phyloP scores from a whole-genome alignment of 2,797 vertebrate genomes.

The Semotilus atromaculatus region DNA sequence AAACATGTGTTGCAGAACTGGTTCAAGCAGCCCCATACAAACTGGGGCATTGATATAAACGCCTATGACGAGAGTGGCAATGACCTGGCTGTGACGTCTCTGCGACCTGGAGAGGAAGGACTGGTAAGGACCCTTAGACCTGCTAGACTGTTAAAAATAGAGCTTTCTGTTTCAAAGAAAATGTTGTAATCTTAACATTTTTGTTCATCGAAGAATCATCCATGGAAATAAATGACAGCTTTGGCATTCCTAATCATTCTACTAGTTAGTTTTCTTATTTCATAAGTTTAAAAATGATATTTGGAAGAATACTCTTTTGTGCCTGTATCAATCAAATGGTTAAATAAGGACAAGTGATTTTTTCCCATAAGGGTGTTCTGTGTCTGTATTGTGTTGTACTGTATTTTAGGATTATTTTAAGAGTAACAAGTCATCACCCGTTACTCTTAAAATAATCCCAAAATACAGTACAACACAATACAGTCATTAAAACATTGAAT shows the following conservation, averaged over 20 bases:
- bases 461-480: too few relatives aligned
- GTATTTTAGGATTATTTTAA: not conserved
- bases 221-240: not conserved
- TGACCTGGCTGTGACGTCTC: slow-evolving; percentile 94
- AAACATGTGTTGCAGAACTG: slow-evolving; percentile 99
- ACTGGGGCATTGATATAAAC: slow-evolving; percentile 99
- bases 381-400: not conserved
- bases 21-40: slow-evolving; percentile 99
- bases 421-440: too few relatives aligned
- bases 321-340: not conserved
- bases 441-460: too few relatives aligned
- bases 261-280: not conserved
- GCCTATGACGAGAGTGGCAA: slow-evolving; percentile 97
- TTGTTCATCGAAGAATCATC: not conserved
- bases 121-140: slow-evolving; percentile 92
- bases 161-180: not conserved
- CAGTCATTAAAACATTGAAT: too few relatives aligned
- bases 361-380: too few relatives aligned
- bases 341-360: too few relatives aligned
- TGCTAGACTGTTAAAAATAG: slow-evolving; percentile 54
- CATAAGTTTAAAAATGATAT: not conserved
- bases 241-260: not conserved
- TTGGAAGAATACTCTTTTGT: not conserved
- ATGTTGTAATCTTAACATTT: not conserved
- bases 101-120: slow-evolving; percentile 93